Evolutionary conservation across 2,888 invertebrate species (phyloP).

Genomic region (Mamestra brassicae): DNA sequence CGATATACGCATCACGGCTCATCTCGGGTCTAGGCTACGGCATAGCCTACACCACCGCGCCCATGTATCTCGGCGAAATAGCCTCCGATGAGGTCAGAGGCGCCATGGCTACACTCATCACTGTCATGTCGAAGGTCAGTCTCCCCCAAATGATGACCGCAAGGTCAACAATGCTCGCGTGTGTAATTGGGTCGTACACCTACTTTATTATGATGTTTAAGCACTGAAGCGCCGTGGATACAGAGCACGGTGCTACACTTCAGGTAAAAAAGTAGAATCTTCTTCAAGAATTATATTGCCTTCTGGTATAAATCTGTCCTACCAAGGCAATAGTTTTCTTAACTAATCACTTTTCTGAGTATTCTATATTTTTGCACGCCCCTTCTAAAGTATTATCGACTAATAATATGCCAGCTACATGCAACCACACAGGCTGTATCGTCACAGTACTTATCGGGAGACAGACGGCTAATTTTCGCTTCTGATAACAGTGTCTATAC

Average conservation of each 20-base stretch:
- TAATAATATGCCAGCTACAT: too few species aligned
- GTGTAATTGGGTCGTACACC: slow-evolving; percentile 65
- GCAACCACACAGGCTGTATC: too few species aligned
- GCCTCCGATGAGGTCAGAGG: slow-evolving; percentile 91
- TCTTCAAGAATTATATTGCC: too few species aligned
- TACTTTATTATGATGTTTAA: slow-evolving; percentile 50
- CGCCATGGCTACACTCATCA: slow-evolving; percentile 91
- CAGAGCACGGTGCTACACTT: too few species aligned
- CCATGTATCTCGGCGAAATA: slow-evolving; percentile 92
- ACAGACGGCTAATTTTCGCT: slow-evolving; percentile 26
- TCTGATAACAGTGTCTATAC: slow-evolving; percentile 23
- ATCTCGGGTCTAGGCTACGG: slow-evolving; percentile 92
- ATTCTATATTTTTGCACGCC: too few species aligned
- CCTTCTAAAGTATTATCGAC: too few species aligned
- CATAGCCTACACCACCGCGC: slow-evolving; percentile 91
- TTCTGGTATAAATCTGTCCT: too few species aligned
- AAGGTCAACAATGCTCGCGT: slow-evolving; percentile 39
- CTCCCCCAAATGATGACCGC: slow-evolving; percentile 25
- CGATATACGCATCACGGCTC: slow-evolving; percentile 91
- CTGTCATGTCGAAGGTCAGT: slow-evolving; percentile 90
- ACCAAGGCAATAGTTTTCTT: too few species aligned
- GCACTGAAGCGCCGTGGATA: too few species aligned
- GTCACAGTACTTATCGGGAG: slow-evolving; percentile 24
- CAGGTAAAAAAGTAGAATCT: too few species aligned
- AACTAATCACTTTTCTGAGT: too few species aligned